Evolutionary conservation across 2,113 vertebrate genomes (phyloP), one percentile per base, ranked within the genome.

Genomic region (Pomatostomus ruficeps): DNA sequence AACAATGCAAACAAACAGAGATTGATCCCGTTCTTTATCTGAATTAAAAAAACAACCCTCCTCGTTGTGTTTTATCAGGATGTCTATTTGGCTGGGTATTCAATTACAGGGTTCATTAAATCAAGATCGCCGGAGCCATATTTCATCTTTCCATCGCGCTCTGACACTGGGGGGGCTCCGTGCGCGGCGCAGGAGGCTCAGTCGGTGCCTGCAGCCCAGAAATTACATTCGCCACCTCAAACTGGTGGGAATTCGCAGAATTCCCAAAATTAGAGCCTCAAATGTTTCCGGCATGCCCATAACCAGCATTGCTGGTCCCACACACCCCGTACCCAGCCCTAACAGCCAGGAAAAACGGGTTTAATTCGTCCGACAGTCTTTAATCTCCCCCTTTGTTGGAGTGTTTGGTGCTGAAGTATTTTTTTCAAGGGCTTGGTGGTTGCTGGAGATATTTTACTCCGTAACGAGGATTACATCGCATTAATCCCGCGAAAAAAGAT

Each of bases 401-500:
- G 81, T 28, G 80, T 52, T 95, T 91, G 95, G 88, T 45, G 73
- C 35, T 95, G 96, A 97, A 95, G 70, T 89, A 68, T 89, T 95
- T 96, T 96, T 63, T 94, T 91, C 84, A 86, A 96, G 95, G 66
- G 55, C 93, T 96, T 89, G 43, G 52, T 82, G 90, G 89, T 96
- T 96, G 88, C 93, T 93, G 36, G 78, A 97, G 92, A 93, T 97
- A 88, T 96, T 98, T 98, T 94, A 91, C 94, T 88, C 93, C 88
- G 20, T 91, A 97, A 88, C 94, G 93, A 96, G 85, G 85, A 96
- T 95, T 96, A 94, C 65, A 43, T 70, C 76, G 75, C 92, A 15
- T 91, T 97, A 97, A 97, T 95, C 90, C 95, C 51, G 78, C 72
- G 76, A 95, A 98, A 95, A 98, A 97, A 94, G 93, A 95, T 95